phyloP scores from a whole-genome alignment of 2,113 vertebrate species.

The Eretmochelys imbricata region DNA sequence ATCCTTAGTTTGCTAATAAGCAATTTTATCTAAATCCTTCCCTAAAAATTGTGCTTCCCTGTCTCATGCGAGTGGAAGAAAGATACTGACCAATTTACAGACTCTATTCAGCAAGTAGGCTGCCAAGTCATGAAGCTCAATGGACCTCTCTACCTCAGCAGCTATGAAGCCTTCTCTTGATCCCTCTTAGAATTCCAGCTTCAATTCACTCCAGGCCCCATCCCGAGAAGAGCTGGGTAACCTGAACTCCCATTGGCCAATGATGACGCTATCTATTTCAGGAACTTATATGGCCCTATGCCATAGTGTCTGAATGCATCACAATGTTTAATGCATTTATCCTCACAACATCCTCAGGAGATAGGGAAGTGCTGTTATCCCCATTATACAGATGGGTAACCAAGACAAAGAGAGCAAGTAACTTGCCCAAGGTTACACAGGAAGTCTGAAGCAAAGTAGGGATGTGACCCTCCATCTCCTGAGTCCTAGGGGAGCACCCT shows the following conservation, averaged over 20 bases:
- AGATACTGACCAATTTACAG: conserved; percentile 55
- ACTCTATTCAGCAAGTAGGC: conserved; percentile 31
- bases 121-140: conserved; percentile 10
- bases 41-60: conserved; percentile 60
- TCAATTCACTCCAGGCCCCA: background rate
- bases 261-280: rapidly evolving
- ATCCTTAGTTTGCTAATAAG: conserved; percentile 78
- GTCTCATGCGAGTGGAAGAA: conserved; percentile 41
- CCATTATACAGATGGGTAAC: background rate
- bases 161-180: background rate
- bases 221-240: background rate
- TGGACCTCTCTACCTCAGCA: conserved; percentile 26
- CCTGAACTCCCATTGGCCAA: background rate
- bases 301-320: rapidly evolving
- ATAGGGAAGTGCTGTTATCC: background rate
- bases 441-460: background rate
- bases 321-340: background rate
- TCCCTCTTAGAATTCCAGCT: background rate
- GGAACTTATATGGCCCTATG: background rate
- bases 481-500: background rate
- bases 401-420: background rate
- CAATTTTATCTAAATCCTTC: conserved; percentile 79
- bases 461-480: background rate
- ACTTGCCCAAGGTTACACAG: background rate
- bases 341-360: background rate